Evolutionary conservation across 1,140 invertebrate species (phyloP).

Genomic region (Schmidtea mediterranea): DNA sequence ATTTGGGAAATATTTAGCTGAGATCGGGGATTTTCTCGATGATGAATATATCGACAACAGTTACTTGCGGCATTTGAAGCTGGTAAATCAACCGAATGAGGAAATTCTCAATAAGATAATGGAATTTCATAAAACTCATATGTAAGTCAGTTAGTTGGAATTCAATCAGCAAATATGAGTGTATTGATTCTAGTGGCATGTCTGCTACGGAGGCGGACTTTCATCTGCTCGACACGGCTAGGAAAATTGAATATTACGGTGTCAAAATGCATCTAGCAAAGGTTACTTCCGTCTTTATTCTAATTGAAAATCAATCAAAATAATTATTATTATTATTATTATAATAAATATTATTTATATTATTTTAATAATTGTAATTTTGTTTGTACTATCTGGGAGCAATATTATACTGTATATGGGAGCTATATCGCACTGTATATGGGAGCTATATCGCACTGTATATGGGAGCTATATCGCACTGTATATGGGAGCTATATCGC

Average conservation of each 20-base stretch:
- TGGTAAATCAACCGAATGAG: conserved; percentile 64
- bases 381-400: too few species aligned
- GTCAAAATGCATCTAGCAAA: conserved; percentile 64
- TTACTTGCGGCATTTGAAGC: conserved; percentile 73
- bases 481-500: too few species aligned
- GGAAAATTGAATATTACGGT: conserved; percentile 86
- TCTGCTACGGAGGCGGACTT: conserved; percentile 89
- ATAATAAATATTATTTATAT: too few species aligned
- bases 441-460: too few species aligned
- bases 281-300: conserved; percentile 23
- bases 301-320: too few species aligned
- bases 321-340: too few species aligned
- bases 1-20: conserved; percentile 38
- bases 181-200: conserved; percentile 38
- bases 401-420: too few species aligned
- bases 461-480: too few species aligned
- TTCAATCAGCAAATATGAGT: not conserved
- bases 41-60: conserved; percentile 88
- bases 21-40: conserved; percentile 79
- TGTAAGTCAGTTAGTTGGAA: conserved; percentile 37
- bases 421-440: too few species aligned
- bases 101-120: conserved; percentile 79
- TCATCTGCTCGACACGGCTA: conserved; percentile 77
- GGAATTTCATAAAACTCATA: conserved; percentile 92
- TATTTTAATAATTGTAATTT: too few species aligned